Evolutionary conservation across 2,113 vertebrate species (phyloP), one percentile per base, ranked within the genome.

Genomic region (Hippocampus guttulatus): DNA sequence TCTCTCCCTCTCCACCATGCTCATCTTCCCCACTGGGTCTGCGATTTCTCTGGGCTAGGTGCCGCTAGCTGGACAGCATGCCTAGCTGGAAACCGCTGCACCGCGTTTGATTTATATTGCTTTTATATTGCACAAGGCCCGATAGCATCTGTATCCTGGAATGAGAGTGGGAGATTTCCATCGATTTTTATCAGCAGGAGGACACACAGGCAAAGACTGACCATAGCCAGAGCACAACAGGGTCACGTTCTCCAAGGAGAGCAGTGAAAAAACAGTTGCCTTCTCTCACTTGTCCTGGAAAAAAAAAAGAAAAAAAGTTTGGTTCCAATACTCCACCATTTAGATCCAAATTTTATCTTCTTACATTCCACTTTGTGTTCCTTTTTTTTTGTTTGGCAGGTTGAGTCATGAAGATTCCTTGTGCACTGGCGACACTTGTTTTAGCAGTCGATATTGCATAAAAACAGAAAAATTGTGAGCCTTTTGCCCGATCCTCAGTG

Each of bases 241-340:
- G 79, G 77, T 88, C 82, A 83, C 62, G 41, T 81, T 81, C 81
- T 76, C 47, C 54, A 78, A 78, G 64, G 58, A 78, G 68, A 78
- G 64, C 51, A 70, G 57, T 38, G 60, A 80, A 68, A 60, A 80
- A 75, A 69, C 76, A 69, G 64, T 62, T 85, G 79, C 75, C 83
- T 69, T 64, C 81, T 78, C 73, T 82, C 70, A 61, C 47, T 74
- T 43, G 54, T 66, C 23, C 83, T 70, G 77, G n/a, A n/a, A 74
- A 74, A 9, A 71, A 72, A 75, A 77, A 64, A 54, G 68, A 76
- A 85, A 79, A 64, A 55, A 77, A 27, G 14, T 40, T 69, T 8
- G 45, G 71, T 75, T 89, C 80, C 84, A 89, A 81, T 55, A 82
- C 86, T 89, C 81, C 87, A 79, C 55, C 74, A 72, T 73, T 80